Evolutionary conservation across 2,797 vertebrate genomes (phyloP), one percentile per base, ranked within the genome.

Genomic region (Chanos chanos): DNA sequence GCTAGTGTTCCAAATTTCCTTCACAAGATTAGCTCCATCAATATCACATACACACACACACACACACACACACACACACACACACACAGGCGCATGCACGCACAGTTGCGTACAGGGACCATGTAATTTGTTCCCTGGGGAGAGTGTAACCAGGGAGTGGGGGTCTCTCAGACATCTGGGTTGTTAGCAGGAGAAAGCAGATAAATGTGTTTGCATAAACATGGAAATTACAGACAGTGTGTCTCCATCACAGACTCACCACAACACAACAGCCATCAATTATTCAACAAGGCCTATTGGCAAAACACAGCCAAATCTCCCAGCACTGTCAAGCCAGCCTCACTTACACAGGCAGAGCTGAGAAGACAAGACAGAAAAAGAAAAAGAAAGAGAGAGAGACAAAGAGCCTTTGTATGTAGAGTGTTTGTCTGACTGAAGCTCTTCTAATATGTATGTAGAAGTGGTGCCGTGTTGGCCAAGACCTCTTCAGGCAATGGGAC

Each of bases 211-310:
- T 40, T 31, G 27, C 61, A 50, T 66, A 37, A 67, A 62, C 37
- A 64, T 66, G 41, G 48, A 68, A 72, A 59, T 65, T 47, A 63
- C 48, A 61, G n/a, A 51, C 9, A 37, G 34, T 41, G 50, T 22
- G 52, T 39, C 62, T 33, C 51, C 56, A 64, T 49, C 41, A 28
- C 16, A 31, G 59, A 62, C 56, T 37, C 45, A 31, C 24, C 25
- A 21, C 47, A 52, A 30, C 33, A 44, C 49, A 54, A 31, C 21
- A 21, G 22, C 31, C 37, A 77, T 74, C 41, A 74, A 74, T 77
- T 64, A 74, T 72, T 72, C 67, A 72, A 37, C 8, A 22, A 22
- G 56, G 59, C 55, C 65, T 66, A 49, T 64, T 64, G 55, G 66
- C 64, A 31, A 74, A 72, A 62, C 62, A 30, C 37, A 49, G 2